Percentiles rank a stretch among this genome's conserved stretches.
phyloP scores from a whole-genome alignment of 1,140 invertebrate species.

The Drosophila nasuta region DNA sequence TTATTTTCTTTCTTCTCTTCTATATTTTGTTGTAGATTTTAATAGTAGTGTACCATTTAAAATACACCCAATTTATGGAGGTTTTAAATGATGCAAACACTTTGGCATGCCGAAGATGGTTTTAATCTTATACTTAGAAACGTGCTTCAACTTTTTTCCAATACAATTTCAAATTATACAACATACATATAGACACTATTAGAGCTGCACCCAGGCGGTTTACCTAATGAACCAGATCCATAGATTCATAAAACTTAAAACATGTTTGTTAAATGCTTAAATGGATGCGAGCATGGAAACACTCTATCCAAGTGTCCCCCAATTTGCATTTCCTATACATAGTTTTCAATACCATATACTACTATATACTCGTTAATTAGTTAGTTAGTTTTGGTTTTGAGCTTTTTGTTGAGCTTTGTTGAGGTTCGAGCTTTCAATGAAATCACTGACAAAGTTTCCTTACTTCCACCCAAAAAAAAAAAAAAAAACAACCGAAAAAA shows the following conservation, averaged over 20 bases:
- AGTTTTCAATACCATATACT: constrained; percentile 18
- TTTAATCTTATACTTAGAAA: constrained; percentile 23
- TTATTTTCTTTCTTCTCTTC: constrained; percentile 29
- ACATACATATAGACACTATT: constrained; percentile 23
- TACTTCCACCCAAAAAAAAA: constrained; percentile 34
- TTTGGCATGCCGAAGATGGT: constrained; percentile 37
- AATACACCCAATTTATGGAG: not conserved
- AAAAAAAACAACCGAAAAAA: not conserved
- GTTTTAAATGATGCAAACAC: constrained; percentile 14
- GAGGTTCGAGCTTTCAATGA: constrained; percentile 60
- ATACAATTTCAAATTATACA: constrained; percentile 16
- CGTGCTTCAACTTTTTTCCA: constrained; percentile 26
- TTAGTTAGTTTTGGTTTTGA: constrained; percentile 59
- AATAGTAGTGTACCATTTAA: constrained; percentile 5
- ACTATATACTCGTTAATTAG: constrained; percentile 43
- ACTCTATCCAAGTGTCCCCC: constrained; percentile 7
- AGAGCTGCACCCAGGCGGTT: constrained; percentile 44
- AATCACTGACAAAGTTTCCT: constrained; percentile 77
- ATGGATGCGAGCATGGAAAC: constrained; percentile 35
- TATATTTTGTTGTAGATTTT: constrained; percentile 27
- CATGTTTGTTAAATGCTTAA: constrained; percentile 23
- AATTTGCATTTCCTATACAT: constrained; percentile 24
- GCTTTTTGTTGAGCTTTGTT: constrained; percentile 72
- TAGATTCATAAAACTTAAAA: constrained; percentile 17
- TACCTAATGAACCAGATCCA: constrained; percentile 26